A percentile compares a stretch with the other conserved stretches of the same genome.
These are phyloP conservation scores for Onthophagus taurus DNA, from an alignment of 1,140 invertebrate genomes.

Conservation along the genomic window DNA sequence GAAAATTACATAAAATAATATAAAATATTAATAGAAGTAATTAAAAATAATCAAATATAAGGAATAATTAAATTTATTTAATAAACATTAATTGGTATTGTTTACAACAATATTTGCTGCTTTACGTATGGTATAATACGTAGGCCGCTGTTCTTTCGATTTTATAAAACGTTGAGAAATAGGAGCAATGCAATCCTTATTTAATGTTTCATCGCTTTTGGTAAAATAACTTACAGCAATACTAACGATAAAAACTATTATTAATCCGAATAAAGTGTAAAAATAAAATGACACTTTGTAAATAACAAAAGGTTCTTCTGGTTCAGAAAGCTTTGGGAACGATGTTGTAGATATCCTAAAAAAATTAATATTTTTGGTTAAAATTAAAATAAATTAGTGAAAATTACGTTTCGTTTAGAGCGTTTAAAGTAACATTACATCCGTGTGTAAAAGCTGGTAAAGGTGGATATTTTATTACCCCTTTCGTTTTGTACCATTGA, in stretches of 20 bases:
- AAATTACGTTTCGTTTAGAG: constrained; percentile 1
- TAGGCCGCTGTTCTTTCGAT: not conserved
- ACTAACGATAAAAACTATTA: not conserved
- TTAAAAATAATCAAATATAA: not conserved
- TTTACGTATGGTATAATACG: constrained; percentile 2
- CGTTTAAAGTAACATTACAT: constrained; percentile 5
- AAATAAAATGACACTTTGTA: constrained; percentile 13
- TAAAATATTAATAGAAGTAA: not conserved
- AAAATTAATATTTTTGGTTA: not conserved
- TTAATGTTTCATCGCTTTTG: constrained; percentile 1
- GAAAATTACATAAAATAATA: too few relatives aligned
- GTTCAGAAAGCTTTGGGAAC: not conserved
- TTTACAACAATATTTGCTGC: constrained; percentile 2
- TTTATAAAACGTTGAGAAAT: not conserved
- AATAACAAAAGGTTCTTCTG: constrained; percentile 6
- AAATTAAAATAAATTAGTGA: not conserved
- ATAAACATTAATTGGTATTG: not conserved
- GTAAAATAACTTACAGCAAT: constrained; percentile 11
- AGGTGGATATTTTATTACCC: not conserved
- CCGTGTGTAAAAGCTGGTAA: constrained; percentile 3
- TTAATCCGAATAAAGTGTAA: constrained; percentile 4
- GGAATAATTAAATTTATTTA: not conserved
- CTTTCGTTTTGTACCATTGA: constrained; percentile 10
- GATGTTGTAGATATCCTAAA: too few relatives aligned
- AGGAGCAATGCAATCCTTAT: constrained; percentile 1